Percentiles rank a stretch among this genome's conserved stretches.
These are phyloP conservation scores for Poecilia latipinna DNA, from an alignment of 2,113 vertebrate genomes.

Conservation along the genomic window DNA sequence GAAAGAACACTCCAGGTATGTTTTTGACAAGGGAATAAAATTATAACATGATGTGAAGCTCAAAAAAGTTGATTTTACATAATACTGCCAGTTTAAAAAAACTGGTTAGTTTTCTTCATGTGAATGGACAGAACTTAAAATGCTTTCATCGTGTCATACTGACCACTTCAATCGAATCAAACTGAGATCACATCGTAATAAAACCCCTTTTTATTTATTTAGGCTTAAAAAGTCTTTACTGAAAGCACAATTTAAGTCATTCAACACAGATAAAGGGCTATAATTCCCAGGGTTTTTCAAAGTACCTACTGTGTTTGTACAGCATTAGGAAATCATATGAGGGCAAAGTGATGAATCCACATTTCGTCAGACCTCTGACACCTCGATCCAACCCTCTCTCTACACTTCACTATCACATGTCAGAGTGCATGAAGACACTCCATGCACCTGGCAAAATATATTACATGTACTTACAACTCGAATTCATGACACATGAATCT, in stretches of 20 bases:
- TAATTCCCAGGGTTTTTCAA: neutral
- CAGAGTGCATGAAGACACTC: neutral
- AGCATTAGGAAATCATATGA: neutral
- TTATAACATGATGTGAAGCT: too few species aligned
- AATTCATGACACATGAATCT: neutral
- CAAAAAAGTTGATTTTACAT: too few species aligned
- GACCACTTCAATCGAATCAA: too few species aligned
- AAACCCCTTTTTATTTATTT: neutral
- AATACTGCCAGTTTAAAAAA: too few species aligned
- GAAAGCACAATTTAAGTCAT: neutral
- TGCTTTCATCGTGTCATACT: too few species aligned
- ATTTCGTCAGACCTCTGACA: neutral
- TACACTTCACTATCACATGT: neutral
- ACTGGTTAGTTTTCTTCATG: too few species aligned
- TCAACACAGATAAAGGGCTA: neutral
- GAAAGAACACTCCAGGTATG: too few species aligned
- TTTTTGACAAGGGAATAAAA: too few species aligned
- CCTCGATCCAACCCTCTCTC: neutral
- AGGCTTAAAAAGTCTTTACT: neutral
- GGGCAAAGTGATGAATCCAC: neutral
- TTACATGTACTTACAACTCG: neutral
- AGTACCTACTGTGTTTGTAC: neutral
- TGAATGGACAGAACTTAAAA: too few species aligned
- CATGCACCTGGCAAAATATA: neutral
- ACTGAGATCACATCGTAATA: neutral